Evolutionary conservation across 1,140 invertebrate species (phyloP).

Genomic region (Nomia melanderi): DNA sequence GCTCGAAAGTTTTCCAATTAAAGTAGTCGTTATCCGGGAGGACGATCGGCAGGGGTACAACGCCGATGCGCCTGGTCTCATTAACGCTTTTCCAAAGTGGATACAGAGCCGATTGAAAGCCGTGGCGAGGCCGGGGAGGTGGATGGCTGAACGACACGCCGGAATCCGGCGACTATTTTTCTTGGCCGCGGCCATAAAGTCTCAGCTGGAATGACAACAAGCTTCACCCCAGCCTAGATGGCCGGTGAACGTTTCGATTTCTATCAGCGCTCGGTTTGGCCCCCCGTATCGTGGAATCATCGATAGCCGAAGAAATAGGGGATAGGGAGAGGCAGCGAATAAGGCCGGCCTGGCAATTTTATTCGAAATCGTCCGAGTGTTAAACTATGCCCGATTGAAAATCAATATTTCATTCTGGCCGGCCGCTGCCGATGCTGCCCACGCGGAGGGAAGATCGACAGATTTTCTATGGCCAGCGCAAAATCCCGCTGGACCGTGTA

Average conservation of each 20-base stretch:
- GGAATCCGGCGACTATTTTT: slow-evolving; percentile 52
- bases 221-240: slow-evolving; percentile 24
- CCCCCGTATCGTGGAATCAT: slow-evolving; percentile 50
- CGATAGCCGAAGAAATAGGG: slow-evolving; percentile 34
- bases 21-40: slow-evolving; percentile 59
- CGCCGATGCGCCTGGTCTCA: slow-evolving; percentile 60
- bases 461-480: slow-evolving; percentile 57
- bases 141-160: neutral
- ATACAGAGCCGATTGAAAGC: slow-evolving; percentile 49
- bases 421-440: slow-evolving; percentile 47
- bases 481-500: slow-evolving; percentile 50
- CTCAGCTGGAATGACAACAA: slow-evolving; percentile 53
- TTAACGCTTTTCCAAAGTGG: slow-evolving; percentile 65
- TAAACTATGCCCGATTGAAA: slow-evolving; percentile 70
- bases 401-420: slow-evolving; percentile 69
- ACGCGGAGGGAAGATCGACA: slow-evolving; percentile 48
- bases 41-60: slow-evolving; percentile 49
- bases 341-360: slow-evolving; percentile 63
- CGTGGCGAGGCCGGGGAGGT: neutral
- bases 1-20: slow-evolving; percentile 66
- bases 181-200: slow-evolving; percentile 57
- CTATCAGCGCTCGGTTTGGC: slow-evolving; percentile 37
- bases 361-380: slow-evolving; percentile 67
- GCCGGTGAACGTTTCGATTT: slow-evolving; percentile 56
- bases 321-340: slow-evolving; percentile 39